Evolutionary conservation across 2,888 invertebrate species (phyloP).

Genomic region (Branchellion lobata): DNA sequence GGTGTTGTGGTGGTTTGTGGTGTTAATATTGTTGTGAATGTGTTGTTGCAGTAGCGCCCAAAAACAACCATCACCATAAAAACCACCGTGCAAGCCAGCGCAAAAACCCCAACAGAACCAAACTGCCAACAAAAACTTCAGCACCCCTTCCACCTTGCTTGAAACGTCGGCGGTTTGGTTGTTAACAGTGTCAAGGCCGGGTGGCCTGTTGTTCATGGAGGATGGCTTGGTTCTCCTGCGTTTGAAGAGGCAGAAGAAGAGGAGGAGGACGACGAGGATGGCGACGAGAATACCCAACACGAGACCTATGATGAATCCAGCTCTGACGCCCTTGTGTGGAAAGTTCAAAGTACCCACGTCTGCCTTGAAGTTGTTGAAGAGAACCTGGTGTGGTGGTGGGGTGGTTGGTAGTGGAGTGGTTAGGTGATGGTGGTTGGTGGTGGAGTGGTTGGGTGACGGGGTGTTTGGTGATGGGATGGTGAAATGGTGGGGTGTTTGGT

Average conservation of each 20-base stretch:
- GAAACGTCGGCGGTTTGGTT: no score
- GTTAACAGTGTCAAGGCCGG: background rate
- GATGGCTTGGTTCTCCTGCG: slow-evolving; percentile 3
- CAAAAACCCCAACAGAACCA: background rate
- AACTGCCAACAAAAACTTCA: background rate
- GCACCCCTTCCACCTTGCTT: no score
- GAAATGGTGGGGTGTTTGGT: background rate
- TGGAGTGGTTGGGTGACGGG: background rate
- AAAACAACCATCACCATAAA: no score
- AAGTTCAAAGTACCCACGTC: slow-evolving; percentile 55
- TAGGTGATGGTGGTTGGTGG: background rate
- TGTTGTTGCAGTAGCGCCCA: no score
- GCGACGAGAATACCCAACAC: slow-evolving; percentile 58
- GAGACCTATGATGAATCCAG: slow-evolving; percentile 57
- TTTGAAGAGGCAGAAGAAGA: slow-evolving; percentile 56
- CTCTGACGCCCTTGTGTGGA: slow-evolving; percentile 53
- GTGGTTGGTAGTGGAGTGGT: background rate
- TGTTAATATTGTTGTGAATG: no score
- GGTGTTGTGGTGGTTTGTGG: no score
- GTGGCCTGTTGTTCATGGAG: background rate
- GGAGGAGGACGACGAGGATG: slow-evolving; percentile 56
- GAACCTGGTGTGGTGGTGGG: slow-evolving; percentile 52
- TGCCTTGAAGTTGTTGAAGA: slow-evolving; percentile 54
- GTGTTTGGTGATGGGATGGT: background rate
- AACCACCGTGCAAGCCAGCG: no score